Evolutionary conservation across 2,888 invertebrate genomes (phyloP).

Genomic region (Brenthis ino): DNA sequence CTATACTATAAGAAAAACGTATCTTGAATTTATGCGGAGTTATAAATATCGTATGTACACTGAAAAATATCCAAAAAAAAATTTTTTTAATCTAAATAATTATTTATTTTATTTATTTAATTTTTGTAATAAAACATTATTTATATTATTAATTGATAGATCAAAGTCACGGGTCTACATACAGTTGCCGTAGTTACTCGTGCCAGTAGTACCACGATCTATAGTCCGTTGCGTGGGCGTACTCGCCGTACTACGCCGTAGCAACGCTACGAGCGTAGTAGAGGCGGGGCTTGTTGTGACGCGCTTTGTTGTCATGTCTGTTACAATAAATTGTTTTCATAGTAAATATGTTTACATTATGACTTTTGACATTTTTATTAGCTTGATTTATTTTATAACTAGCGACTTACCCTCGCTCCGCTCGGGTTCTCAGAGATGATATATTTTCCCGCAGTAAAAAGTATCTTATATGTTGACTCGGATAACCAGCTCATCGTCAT

Average conservation of each 20-base stretch:
- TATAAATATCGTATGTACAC: too few species aligned
- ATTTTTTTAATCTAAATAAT: too few species aligned
- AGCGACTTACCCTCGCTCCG: too few species aligned
- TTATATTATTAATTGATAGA: neutral
- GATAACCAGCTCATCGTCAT: too few species aligned
- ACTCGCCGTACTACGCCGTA: conserved; percentile 43
- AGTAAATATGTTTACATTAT: neutral
- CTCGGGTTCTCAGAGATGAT: too few species aligned
- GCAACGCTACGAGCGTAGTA: conserved; percentile 47
- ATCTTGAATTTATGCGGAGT: too few species aligned
- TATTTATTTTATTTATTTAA: too few species aligned
- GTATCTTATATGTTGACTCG: too few species aligned
- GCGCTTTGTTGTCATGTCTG: conserved; percentile 41
- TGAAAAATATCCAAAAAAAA: too few species aligned
- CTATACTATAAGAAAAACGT: too few species aligned
- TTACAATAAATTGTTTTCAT: neutral
- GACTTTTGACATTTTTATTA: neutral
- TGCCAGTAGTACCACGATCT: conserved; percentile 16
- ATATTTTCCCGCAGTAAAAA: too few species aligned
- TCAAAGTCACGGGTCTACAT: neutral
- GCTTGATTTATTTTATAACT: neutral
- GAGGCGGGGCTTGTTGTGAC: conserved; percentile 48
- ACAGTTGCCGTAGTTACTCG: neutral
- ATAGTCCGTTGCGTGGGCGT: conserved; percentile 11
- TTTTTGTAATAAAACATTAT: neutral